These are phyloP conservation scores for Valencia hispanica DNA, from an alignment of 2,797 vertebrate genomes.

Conservation along the genomic window DNA sequence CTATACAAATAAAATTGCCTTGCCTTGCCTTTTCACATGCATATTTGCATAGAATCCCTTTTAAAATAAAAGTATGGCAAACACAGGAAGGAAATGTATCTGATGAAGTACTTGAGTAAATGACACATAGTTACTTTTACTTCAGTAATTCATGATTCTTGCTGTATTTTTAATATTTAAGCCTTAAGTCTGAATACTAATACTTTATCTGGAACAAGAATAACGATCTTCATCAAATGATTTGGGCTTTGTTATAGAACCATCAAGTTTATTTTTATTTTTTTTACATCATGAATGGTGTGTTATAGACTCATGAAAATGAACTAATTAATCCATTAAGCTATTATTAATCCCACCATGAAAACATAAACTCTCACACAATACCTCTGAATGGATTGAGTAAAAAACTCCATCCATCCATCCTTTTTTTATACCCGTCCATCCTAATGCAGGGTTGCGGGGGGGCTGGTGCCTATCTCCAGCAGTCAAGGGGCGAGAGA, in stretches of 20 bases:
- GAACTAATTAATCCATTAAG: background rate
- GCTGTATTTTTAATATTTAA: background rate
- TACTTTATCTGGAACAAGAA: background rate
- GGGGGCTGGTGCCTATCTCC: no score
- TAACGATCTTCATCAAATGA: background rate
- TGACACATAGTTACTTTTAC: no score
- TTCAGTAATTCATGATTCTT: background rate
- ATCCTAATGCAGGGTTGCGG: no score
- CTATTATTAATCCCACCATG: background rate
- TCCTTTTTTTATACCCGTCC: no score
- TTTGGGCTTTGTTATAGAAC: background rate
- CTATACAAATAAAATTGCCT: no score
- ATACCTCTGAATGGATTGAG: background rate
- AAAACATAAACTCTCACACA: background rate
- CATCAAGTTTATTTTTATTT: background rate
- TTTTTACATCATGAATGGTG: background rate
- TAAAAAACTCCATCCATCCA: no score
- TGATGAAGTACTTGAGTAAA: no score
- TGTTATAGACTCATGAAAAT: background rate
- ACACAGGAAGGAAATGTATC: no score
- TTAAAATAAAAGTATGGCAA: no score
- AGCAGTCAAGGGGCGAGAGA: no score
- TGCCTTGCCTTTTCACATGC: no score
- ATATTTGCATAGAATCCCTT: no score
- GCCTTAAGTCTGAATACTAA: background rate